phyloP scores from a whole-genome alignment of 2,797 vertebrate species.

The Potorous gilbertii region DNA sequence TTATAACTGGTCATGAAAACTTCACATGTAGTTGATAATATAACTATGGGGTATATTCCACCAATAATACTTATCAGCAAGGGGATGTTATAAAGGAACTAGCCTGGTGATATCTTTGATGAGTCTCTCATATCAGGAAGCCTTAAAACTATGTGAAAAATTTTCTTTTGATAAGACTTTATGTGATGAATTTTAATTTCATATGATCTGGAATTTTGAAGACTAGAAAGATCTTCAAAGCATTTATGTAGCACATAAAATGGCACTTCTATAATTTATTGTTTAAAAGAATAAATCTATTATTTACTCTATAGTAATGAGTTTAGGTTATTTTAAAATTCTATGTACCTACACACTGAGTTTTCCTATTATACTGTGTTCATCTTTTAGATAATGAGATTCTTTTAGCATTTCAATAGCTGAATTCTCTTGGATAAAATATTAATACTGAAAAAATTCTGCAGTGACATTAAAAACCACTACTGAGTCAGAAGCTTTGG shows the following conservation, averaged over 20 bases:
- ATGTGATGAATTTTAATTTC: conserved; percentile 26
- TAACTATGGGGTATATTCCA: background rate
- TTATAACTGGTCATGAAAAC: background rate
- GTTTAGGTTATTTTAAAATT: conserved; percentile 4
- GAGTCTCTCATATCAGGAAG: background rate
- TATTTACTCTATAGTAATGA: background rate
- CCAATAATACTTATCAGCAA: background rate
- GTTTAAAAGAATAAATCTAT: background rate
- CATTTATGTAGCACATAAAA: conserved; percentile 36
- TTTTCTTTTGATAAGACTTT: background rate
- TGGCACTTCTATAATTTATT: conserved; percentile 12
- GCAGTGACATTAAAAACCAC: background rate
- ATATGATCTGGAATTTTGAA: background rate
- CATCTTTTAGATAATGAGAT: background rate
- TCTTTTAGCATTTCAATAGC: background rate
- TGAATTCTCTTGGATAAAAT: background rate
- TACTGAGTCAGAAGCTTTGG: background rate
- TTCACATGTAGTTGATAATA: background rate
- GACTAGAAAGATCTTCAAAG: conserved; percentile 8
- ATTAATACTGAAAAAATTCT: background rate
- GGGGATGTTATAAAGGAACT: background rate
- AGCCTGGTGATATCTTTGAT: conserved; percentile 1
- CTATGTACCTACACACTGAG: background rate
- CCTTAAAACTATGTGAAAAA: background rate
- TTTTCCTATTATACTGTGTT: background rate